Evolutionary conservation across 1,140 invertebrate species (phyloP).

Genomic region (Halesus radiatus): DNA sequence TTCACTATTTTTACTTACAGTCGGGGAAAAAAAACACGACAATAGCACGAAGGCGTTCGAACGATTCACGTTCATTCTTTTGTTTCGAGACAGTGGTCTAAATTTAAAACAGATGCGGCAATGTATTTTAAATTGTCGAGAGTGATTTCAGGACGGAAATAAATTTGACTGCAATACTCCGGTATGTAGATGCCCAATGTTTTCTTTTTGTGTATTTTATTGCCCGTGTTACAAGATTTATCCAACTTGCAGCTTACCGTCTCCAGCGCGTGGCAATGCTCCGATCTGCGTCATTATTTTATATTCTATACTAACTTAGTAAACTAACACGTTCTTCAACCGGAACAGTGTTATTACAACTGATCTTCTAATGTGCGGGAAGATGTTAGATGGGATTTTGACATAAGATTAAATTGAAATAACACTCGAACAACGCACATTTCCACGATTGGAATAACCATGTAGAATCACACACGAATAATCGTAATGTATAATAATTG

Average conservation of each 20-base stretch:
- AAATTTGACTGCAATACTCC: conserved; percentile 45
- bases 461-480: no score
- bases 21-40: conserved; percentile 25
- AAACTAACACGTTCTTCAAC: no score
- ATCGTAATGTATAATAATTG: no score
- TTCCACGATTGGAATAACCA: no score
- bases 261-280: neutral
- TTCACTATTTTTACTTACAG: conserved; percentile 43
- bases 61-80: conserved; percentile 49
- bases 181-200: conserved; percentile 34
- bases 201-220: conserved; percentile 47
- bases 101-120: conserved; percentile 46
- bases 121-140: conserved; percentile 39
- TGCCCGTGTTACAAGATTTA: conserved; percentile 49
- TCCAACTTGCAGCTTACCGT: conserved; percentile 8
- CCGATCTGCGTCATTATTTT: conserved; percentile 30
- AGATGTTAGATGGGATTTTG: no score
- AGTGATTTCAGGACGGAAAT: conserved; percentile 48
- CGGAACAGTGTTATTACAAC: neutral
- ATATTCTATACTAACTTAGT: neutral
- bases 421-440: no score
- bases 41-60: conserved; percentile 49
- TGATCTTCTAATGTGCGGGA: no score
- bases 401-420: no score
- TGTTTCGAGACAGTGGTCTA: conserved; percentile 45